phyloP scores from a whole-genome alignment of 2,797 vertebrate genomes.

The Anabas testudineus region DNA sequence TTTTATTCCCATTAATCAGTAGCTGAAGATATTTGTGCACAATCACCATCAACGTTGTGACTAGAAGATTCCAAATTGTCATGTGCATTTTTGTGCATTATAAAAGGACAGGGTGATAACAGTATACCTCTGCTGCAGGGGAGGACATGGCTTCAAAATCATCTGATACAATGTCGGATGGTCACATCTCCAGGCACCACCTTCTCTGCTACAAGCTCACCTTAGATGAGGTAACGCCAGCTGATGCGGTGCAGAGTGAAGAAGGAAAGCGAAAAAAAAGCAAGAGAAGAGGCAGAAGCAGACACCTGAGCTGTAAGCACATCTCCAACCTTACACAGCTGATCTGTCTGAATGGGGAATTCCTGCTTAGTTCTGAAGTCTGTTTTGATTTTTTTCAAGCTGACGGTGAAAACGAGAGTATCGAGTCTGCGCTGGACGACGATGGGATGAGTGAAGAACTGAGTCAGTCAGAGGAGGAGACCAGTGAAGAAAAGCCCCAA shows the following conservation, averaged over 20 bases:
- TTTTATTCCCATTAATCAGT: background rate
- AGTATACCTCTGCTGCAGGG: constrained; percentile 52
- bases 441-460: constrained; percentile 83
- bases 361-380: constrained; percentile 4
- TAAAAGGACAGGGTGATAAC: background rate
- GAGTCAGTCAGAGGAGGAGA: constrained; percentile 88
- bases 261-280: constrained; percentile 6
- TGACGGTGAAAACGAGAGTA: constrained; percentile 75
- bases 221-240: constrained; percentile 84
- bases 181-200: constrained; percentile 86
- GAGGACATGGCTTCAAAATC: constrained; percentile 81
- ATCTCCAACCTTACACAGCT: background rate
- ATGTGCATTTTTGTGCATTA: background rate
- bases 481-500: constrained; percentile 44
- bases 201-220: constrained; percentile 90
- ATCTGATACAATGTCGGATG: constrained; percentile 77
- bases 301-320: constrained; percentile 63
- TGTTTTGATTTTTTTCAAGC: constrained; percentile 54
- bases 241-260: constrained; percentile 50
- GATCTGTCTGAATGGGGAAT: background rate
- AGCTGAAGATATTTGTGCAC: background rate
- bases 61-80: background rate
- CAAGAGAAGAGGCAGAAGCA: constrained; percentile 79
- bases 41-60: background rate
- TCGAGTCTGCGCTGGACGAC: constrained; percentile 78